Percentiles rank a stretch among this genome's conserved stretches.
Evolutionary conservation across 2,888 invertebrate species (phyloP).

Genomic region (Aplocera efformata): DNA sequence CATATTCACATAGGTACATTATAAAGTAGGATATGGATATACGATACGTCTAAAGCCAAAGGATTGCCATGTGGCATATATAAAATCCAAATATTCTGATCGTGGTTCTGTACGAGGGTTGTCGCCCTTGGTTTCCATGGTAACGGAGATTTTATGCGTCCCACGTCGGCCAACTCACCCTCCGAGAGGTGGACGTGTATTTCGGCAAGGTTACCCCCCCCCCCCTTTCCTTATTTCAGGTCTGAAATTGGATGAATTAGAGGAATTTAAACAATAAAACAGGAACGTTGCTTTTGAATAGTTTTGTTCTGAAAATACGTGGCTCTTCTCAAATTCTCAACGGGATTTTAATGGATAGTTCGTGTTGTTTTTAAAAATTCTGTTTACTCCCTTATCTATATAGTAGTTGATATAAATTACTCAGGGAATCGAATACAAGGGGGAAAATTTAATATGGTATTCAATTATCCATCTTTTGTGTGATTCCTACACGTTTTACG

Average conservation of each 20-base stretch:
- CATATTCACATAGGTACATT: neutral
- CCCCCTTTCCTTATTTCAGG: conserved; percentile 24
- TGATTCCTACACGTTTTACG: conserved; percentile 7
- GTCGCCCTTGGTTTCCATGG: conserved; percentile 69
- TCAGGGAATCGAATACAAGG: too few relatives aligned
- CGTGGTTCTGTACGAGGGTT: conserved; percentile 51
- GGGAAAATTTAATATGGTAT: too few relatives aligned
- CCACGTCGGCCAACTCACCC: conserved; percentile 48
- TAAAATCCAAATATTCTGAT: conserved; percentile 39
- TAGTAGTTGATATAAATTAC: too few relatives aligned
- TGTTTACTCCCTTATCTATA: too few relatives aligned
- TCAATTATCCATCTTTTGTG: too few relatives aligned
- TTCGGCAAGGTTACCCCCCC: conserved; percentile 48
- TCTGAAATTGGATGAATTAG: conserved; percentile 33
- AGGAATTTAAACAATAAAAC: conserved; percentile 30
- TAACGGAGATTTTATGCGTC: conserved; percentile 65
- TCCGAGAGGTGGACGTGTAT: conserved; percentile 34
- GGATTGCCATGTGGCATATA: conserved; percentile 20
- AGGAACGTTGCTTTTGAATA: conserved; percentile 18
- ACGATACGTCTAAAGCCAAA: conserved; percentile 9
- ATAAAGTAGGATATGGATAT: conserved; percentile 13
- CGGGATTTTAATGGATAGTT: too few relatives aligned
- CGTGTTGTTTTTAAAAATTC: too few relatives aligned
- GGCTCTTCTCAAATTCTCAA: too few relatives aligned
- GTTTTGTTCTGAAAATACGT: conserved; percentile 6